Evolutionary conservation across 2,113 vertebrate species (phyloP), one percentile per base, ranked within the genome.

Genomic region (Speoplatyrhinus poulsoni): DNA sequence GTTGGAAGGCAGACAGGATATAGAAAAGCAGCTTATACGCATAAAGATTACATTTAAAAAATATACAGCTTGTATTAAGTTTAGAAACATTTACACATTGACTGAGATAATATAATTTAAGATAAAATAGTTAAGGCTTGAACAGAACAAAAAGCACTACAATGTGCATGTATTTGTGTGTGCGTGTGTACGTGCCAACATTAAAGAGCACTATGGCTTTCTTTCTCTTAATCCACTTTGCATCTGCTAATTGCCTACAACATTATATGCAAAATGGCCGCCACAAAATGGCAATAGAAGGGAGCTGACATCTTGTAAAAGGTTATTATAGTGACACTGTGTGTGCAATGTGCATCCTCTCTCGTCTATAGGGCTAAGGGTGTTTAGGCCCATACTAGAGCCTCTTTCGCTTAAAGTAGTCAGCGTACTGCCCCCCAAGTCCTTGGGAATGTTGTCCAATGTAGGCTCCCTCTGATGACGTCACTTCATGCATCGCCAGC

Each of bases 321-420:
- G 56, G 57, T 60, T 62, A 46, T 52, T 62, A 72, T 5, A 26
- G 53, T 9, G 46, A 47, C 41, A 33, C 59, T 59, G 62, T 41
- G 53, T 60, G 36, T 46, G 48, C 53, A 53, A 53, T 26, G 36
- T 49, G 3, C 58, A 49, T 68, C 70, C 73, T 70, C 80, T 58
- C 59, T 32, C 59, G 81, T 73, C 77, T 63, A 65, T 6, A 82
- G 77, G 82, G 75, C 79, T 77, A 63, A 66, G 33, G 72, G 65
- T 74, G 72, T 73, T 82, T 81, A 32, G 58, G 69, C 73, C 80
- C 48, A 8, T 81, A 93, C 55, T 94, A 98, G 56, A 98, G 94
- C 4, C 96, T 94, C 77, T 98, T 98, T 86, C 97, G 96, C 80
- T 99, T 98, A n/a, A 97, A 95, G 52, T 96, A 95, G 69, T 99